Conservation (phyloP, 2,888 invertebrate species). For the Brachyopa scutellaris region DNA sequence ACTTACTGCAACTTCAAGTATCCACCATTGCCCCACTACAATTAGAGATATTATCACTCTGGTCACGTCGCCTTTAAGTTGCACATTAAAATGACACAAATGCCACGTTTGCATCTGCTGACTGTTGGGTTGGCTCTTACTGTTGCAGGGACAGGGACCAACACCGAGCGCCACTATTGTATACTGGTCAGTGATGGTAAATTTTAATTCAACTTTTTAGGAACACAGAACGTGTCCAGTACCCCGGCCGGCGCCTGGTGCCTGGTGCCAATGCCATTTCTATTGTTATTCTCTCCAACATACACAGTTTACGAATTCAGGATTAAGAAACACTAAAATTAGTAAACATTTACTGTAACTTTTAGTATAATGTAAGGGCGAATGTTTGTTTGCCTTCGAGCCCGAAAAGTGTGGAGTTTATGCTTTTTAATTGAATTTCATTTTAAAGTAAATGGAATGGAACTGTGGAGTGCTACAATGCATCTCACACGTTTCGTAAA, state of each 20-base stretch:
- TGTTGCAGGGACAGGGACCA: conserved; percentile 6
- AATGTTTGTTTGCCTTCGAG: neutral
- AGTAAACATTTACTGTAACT: conserved; percentile 13
- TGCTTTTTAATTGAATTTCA: neutral
- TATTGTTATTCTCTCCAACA: conserved; percentile 28
- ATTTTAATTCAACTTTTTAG: conserved; percentile 25
- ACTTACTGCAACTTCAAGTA: conserved; percentile 30
- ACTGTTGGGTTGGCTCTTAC: neutral
- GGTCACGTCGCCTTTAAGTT: conserved; percentile 69
- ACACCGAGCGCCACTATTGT: neutral
- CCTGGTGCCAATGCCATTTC: too few relatives aligned
- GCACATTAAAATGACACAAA: conserved; percentile 71
- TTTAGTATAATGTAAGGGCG: neutral
- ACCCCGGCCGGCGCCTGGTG: too few relatives aligned
- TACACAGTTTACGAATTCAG: conserved; percentile 2
- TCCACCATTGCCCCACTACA: too few relatives aligned
- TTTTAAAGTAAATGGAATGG: neutral
- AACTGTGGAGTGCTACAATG: too few relatives aligned
- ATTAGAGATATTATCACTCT: conserved; percentile 64
- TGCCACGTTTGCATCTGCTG: conserved; percentile 71
- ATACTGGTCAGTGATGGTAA: conserved; percentile 6
- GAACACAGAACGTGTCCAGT: conserved; percentile 35
- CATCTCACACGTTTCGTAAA: too few relatives aligned
- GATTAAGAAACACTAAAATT: neutral
- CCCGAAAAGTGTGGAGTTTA: neutral